Evolutionary conservation across 1,140 invertebrate species (phyloP).

Genomic region (Scaptomyza montana): DNA sequence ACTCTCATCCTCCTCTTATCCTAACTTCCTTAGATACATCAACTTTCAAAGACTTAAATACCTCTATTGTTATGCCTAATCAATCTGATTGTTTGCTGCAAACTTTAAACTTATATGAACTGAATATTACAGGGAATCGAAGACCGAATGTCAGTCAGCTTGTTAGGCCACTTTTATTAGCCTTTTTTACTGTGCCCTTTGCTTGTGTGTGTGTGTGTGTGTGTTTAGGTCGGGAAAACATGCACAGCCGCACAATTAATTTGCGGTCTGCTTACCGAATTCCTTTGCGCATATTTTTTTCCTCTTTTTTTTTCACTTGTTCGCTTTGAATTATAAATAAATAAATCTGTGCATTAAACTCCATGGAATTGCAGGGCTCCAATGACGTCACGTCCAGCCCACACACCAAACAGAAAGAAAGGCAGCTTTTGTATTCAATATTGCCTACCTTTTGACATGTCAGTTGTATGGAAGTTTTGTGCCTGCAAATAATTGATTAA

Average conservation of each 20-base stretch:
- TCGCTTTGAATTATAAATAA: constrained; percentile 71
- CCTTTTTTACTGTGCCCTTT: constrained; percentile 20
- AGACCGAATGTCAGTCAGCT: constrained; percentile 12
- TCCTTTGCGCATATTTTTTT: constrained; percentile 35
- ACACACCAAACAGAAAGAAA: background rate
- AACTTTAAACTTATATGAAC: background rate
- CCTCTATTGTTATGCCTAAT: constrained; percentile 17
- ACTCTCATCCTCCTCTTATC: no score
- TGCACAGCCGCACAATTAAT: constrained; percentile 64
- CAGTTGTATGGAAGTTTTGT: background rate
- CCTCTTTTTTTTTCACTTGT: background rate
- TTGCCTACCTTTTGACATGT: constrained; percentile 49
- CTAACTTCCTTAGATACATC: no score
- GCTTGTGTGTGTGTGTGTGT: constrained; percentile 26
- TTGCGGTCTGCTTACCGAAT: constrained; percentile 55
- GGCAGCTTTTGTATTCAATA: constrained; percentile 9
- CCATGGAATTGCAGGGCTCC: constrained; percentile 59
- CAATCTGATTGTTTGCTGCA: background rate
- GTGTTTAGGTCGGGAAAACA: constrained; percentile 48
- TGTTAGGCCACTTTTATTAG: constrained; percentile 21
- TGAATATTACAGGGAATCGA: background rate
- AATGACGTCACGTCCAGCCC: constrained; percentile 58
- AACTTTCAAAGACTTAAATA: background rate
- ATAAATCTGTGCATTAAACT: constrained; percentile 70
- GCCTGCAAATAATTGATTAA: constrained; percentile 66